Base-by-base conservation (phyloP, 2,113 vertebrate species). In the Vicugna pacos region DNA sequence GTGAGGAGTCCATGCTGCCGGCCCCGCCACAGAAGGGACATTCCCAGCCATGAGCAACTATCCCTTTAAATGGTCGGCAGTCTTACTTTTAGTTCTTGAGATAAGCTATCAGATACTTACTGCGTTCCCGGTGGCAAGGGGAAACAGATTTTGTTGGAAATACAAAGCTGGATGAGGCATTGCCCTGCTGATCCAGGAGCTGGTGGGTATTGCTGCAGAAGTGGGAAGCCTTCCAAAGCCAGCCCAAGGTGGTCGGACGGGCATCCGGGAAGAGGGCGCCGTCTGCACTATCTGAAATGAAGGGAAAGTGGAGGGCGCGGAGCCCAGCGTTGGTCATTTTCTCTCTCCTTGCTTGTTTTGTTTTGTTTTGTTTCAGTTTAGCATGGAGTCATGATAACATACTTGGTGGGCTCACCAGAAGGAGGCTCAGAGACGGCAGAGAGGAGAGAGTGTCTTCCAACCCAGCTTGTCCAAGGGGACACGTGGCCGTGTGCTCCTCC, bases 361-460 rank as follows among this genome's bases (percentile, higher is more conserved):
- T 75, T 26, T 50, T 10, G 70, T 24, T 79, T 82, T 30, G 35
- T 56, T 91, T 50, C 65, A 42, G 64, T 20, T 85, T 60, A 48
- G 70, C 46, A 9, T 69, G 52, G n/a, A 83, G 67, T 11, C 73
- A 22, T 82, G 89, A 19, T 20, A 64, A 60, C 58, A 62, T 3
- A n/a, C n/a, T 70, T 92, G 73, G 73, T 93, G 87, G 73, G 38
- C 62, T 97, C 93, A 70, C 15, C 97, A 96, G 93, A 84, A 86
- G 38, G 28, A 84, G 75, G 73, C 42, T 20, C 20, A 26, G 50
- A 91, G 35, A 85, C 88, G 42, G 93, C 84, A 84, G 73, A 87
- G 46, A 67, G 12, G 15, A 82, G 60, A 91, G 38, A 87, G 24
- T n/a, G 65, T 67, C 60, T 90, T 94, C 80, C 77, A 89, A 2